phyloP scores from a whole-genome alignment of 1,140 invertebrate genomes.

The Laodelphax striatellus region DNA sequence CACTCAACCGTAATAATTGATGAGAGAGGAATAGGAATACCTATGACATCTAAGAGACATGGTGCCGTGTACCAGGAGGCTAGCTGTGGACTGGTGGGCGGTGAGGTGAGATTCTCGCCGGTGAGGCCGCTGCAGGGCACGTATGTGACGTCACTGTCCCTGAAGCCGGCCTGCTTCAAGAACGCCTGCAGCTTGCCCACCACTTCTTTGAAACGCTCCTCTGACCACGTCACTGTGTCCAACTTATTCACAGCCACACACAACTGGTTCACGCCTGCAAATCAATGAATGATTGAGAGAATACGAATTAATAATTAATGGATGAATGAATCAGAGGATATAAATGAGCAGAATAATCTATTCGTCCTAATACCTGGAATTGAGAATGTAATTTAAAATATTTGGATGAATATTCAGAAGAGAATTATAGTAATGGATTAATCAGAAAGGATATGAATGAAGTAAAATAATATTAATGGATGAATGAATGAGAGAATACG shows the following conservation, averaged over 20 bases:
- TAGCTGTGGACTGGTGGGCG: constrained; percentile 53
- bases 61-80: constrained; percentile 78
- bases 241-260: constrained; percentile 79
- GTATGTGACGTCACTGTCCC: constrained; percentile 76
- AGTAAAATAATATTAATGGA: too few relatives aligned
- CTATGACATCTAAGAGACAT: constrained; percentile 69
- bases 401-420: too few relatives aligned
- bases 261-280: constrained; percentile 66
- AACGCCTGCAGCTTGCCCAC: constrained; percentile 74
- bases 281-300: too few relatives aligned
- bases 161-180: constrained; percentile 89
- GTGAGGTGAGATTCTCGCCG: constrained; percentile 78
- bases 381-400: too few relatives aligned
- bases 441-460: too few relatives aligned
- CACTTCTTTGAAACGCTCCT: constrained; percentile 79
- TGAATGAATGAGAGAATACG: too few relatives aligned
- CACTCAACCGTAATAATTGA: too few relatives aligned
- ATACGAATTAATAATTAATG: too few relatives aligned
- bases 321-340: too few relatives aligned
- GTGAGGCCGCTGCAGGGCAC: constrained; percentile 92
- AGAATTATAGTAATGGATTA: too few relatives aligned
- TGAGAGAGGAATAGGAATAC: constrained; percentile 31
- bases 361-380: too few relatives aligned
- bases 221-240: constrained; percentile 65
- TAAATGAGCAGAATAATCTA: too few relatives aligned